These are phyloP conservation scores for Macrobrachium nipponense DNA, from an alignment of 1,140 invertebrate genomes.

Conservation along the genomic window DNA sequence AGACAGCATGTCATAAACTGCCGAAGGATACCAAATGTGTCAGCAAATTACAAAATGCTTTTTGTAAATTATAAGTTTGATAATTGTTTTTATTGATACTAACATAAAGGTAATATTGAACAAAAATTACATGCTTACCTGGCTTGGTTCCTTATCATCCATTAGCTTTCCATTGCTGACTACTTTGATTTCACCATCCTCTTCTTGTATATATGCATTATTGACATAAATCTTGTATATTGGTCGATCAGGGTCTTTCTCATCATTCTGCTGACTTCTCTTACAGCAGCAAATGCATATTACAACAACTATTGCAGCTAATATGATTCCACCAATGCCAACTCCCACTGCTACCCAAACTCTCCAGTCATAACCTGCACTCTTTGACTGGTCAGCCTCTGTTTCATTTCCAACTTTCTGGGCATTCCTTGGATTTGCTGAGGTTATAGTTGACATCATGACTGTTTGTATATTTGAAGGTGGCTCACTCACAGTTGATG, in stretches of 20 bases:
- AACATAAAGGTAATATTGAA: background rate
- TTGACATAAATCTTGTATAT: constrained; percentile 65
- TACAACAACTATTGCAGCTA: constrained; percentile 34
- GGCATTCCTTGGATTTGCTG: constrained; percentile 2
- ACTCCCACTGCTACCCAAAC: constrained; percentile 57
- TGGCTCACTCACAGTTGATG: background rate
- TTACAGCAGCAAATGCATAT: constrained; percentile 60
- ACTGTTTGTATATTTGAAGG: constrained; percentile 42
- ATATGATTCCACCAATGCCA: constrained; percentile 47
- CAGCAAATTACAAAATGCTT: too few relatives aligned
- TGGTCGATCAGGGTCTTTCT: constrained; percentile 60
- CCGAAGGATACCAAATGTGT: too few relatives aligned
- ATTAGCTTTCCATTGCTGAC: constrained; percentile 59
- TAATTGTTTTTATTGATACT: too few relatives aligned
- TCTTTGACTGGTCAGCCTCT: background rate
- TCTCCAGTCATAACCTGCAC: constrained; percentile 48
- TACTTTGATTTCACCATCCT: constrained; percentile 66
- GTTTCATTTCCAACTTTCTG: constrained; percentile 17
- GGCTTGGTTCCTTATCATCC: constrained; percentile 61
- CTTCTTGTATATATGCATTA: constrained; percentile 63
- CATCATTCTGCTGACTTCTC: constrained; percentile 25
- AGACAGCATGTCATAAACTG: too few relatives aligned
- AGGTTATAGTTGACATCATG: constrained; percentile 49
- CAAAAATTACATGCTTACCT: constrained; percentile 28
- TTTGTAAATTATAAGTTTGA: too few relatives aligned